A percentile compares a stretch with the other conserved stretches of the same genome.
Conservation (phyloP, 2,113 vertebrate species). For the Noturus placidus region DNA sequence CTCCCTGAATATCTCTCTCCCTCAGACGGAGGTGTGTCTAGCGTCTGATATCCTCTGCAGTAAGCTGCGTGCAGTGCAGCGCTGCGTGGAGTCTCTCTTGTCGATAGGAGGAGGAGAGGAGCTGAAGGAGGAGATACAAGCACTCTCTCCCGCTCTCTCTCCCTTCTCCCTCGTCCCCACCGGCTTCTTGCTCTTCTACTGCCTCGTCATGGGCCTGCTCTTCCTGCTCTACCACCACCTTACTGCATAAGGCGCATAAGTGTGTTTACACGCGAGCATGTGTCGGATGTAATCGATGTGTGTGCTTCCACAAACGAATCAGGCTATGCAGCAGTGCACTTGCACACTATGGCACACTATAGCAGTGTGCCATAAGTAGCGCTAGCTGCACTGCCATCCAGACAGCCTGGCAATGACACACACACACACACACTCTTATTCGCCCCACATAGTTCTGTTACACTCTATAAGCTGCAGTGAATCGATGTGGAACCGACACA, state of each 20-base stretch:
- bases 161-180: slow-evolving; percentile 68
- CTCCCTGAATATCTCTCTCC: neutral
- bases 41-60: slow-evolving; percentile 82
- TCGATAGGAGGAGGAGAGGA: slow-evolving; percentile 52
- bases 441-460: neutral
- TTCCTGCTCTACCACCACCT: slow-evolving; percentile 73
- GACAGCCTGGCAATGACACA: neutral
- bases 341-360: neutral
- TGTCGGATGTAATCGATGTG: neutral
- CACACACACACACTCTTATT: neutral
- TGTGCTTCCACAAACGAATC: neutral
- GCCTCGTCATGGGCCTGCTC: slow-evolving; percentile 78
- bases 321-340: slow-evolving; percentile 7
- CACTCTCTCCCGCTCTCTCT: slow-evolving; percentile 36
- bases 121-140: slow-evolving; percentile 47
- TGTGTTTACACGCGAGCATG: slow-evolving; percentile 2
- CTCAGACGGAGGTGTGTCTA: slow-evolving; percentile 78
- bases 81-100: slow-evolving; percentile 74
- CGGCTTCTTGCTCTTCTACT: slow-evolving; percentile 86
- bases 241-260: slow-evolving; percentile 58
- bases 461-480: slow-evolving; percentile 20
- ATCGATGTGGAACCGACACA: neutral
- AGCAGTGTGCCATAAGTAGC: neutral
- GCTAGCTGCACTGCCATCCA: neutral
- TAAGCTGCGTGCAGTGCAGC: slow-evolving; percentile 74